Base-by-base conservation (phyloP, 35 echinoderm and acorn worm genomes). In the Acanthaster planci region DNA sequence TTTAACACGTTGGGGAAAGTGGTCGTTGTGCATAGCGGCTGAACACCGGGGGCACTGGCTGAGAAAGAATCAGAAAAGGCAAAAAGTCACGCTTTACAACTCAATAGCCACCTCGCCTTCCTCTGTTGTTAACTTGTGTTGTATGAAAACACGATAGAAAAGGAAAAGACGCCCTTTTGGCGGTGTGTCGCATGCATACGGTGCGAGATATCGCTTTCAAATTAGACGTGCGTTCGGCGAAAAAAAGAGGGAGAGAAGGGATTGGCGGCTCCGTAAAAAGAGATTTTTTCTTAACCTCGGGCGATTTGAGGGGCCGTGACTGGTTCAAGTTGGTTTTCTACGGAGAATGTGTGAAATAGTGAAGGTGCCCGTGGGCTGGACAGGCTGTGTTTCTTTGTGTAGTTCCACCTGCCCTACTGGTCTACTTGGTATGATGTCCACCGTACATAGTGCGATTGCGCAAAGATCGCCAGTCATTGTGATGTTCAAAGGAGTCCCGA, bases 191-290 rank as follows among this genome's bases (percentile, higher is more conserved):
- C 14, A n/a, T 59, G 17, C 27, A 31, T 72, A 14, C 23, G 64
- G 42, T 47, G 42, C 12, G 42, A 47, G 64, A 72, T 35, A 72
- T 72, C 64, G 64, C 34, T 72, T 72, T 72, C 64, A 72, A 72
- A 72, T 72, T 26, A 72, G 64, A 72, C 64, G 64, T 72, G 64
- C 64, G 64, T 34, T 72, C 30, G 26, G 64, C 9, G 14, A 72
- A 67, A 67, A 26, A 8, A 21, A 0, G 27, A 60, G 21, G 27
- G 21, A 60, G 27, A 21, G 21, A 60, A 8, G 18, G 34, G 8
- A 72, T 31, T 72, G 64, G 22, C 64, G 64, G 64, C 64, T 72
- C 64, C 21, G 26, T 26, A 21, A 72, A 72, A 34, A 72, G 26
- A 34, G 64, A 30, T 8, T 31, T 31, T 60, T 31, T 30, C 30